Evolutionary conservation across 2,888 invertebrate genomes (phyloP), one percentile per base, ranked within the genome.

Genomic region (Mesorhabditis spiculigera): DNA sequence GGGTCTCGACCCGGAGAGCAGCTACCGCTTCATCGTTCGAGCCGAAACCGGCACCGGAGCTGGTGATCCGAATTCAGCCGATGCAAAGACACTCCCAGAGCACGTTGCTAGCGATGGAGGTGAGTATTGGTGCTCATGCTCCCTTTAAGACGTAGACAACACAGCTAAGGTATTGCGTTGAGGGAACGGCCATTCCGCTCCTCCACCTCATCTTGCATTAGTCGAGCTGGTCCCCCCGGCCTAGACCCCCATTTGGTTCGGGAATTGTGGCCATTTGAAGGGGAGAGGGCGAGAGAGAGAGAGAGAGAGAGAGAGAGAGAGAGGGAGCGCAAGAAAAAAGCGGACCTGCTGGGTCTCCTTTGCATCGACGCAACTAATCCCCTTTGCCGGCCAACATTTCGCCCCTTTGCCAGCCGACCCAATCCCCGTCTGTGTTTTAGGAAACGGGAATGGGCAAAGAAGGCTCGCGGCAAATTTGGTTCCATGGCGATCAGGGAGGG

Each of bases 31-130:
- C 67, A 87, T 86, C 70, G 92, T 98, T 74, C 89, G 90, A 75
- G 96, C 94, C 0, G 92, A 91, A 64, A 98, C 97, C 0, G 90
- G 89, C 77, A 91, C 91, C 67, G 97, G 97, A 6, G 91, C 92
- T 85, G 96, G 97, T 43, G 91, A 92, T 75, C 84, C 85, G 16
- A 87, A 86, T 71, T 87, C 82, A 42, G 75, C 77, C 41, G 82
- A 84, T 71, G 81, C 81, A 5, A 75, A 72, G 13, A 85, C 85
- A 4, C 76, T 85, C 28, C 85, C 86, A 3, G 78, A 80, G 61
- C 65, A 67, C 43, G 70, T 77, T 6, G 74, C 78, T 65, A 73
- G 71, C 45, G 58, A 50, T 50, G 78, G 78, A 73, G 78, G 76
- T 75, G 66, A 68, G 69, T 6, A 13, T 41, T 65, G 6, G 42